Conservation (phyloP, 2,888 invertebrate species). For the Apodemia zela region DNA sequence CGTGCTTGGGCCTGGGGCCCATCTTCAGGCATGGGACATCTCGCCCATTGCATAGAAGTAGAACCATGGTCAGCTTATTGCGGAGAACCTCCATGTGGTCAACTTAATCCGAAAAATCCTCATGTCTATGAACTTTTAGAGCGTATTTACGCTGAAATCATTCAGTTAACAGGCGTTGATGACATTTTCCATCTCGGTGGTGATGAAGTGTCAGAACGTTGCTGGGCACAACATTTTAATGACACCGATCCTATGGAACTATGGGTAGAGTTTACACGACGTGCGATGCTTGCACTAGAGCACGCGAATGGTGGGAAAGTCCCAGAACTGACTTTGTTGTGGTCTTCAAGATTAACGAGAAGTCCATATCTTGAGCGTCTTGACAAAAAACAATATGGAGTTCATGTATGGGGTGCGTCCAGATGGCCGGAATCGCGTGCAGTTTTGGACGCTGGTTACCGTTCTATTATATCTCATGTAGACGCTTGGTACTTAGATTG, state of each 20-base stretch:
- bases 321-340: conserved; percentile 82
- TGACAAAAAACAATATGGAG: conserved; percentile 80
- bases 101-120: conserved; percentile 90
- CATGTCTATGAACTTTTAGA: conserved; percentile 87
- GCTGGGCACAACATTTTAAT: conserved; percentile 88
- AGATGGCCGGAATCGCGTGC: conserved; percentile 90
- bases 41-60: conserved; percentile 90
- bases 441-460: conserved; percentile 87
- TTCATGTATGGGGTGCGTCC: conserved; percentile 91
- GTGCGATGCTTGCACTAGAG: conserved; percentile 81
- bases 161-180: conserved; percentile 86
- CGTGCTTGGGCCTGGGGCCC: conserved; percentile 93
- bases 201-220: conserved; percentile 90
- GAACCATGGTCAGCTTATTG: conserved; percentile 90
- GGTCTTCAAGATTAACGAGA: conserved; percentile 89
- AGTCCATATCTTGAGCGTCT: conserved; percentile 83
- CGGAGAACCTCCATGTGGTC: conserved; percentile 93
- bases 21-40: conserved; percentile 86
- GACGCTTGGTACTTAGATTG: conserved; percentile 95
- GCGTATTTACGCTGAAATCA: conserved; percentile 86
- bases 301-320: conserved; percentile 81
- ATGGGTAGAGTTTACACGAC: conserved; percentile 89
- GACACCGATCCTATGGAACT: conserved; percentile 88
- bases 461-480: conserved; percentile 90
- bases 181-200: conserved; percentile 93